Percentiles rank a stretch among this genome's conserved stretches.
Evolutionary conservation across 2,888 invertebrate species (phyloP).

Genomic region (Trichogramma evanescens): DNA sequence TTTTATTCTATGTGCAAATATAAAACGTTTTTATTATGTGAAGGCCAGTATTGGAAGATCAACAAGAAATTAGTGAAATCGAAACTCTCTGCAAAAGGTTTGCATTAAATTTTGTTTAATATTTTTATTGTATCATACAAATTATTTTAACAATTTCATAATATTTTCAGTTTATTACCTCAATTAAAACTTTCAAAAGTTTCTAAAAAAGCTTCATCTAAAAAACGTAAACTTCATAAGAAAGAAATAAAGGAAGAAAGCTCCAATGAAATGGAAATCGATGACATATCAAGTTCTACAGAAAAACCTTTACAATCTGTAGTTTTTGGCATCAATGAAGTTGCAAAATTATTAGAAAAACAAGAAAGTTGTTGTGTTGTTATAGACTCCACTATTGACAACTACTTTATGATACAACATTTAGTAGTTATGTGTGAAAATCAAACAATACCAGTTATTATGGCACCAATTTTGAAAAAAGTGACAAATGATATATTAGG

Average conservation of each 20-base stretch:
- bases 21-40: no score
- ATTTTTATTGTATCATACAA: no score
- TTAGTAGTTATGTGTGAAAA: constrained; percentile 37
- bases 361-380: constrained; percentile 32
- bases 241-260: neutral
- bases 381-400: constrained; percentile 37
- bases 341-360: constrained; percentile 40
- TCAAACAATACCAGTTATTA: constrained; percentile 35
- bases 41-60: no score
- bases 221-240: no score
- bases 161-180: no score
- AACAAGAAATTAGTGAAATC: no score
- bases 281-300: constrained; percentile 20
- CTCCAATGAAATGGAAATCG: neutral
- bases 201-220: no score
- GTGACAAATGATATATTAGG: constrained; percentile 31
- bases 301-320: constrained; percentile 25
- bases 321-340: constrained; percentile 38
- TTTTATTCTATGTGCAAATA: no score
- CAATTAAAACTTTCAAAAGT: no score
- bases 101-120: no score
- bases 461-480: constrained; percentile 36
- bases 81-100: no score
- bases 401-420: constrained; percentile 36
- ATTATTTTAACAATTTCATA: no score